These are phyloP conservation scores for Palythoa heliodiscus DNA, from an alignment of 92 coral and sea anemone species.

Conservation along the genomic window DNA sequence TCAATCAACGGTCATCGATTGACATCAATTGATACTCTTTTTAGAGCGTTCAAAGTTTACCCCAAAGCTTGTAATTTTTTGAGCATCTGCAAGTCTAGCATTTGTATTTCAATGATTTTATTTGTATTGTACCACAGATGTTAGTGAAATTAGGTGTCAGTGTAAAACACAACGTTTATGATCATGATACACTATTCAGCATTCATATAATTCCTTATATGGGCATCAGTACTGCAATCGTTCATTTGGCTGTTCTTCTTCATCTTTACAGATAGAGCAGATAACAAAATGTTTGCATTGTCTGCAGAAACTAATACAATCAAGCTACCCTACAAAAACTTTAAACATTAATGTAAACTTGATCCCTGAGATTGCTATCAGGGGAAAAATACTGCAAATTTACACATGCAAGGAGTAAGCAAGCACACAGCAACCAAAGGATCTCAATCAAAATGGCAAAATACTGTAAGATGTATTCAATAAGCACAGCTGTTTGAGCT, in stretches of 20 bases:
- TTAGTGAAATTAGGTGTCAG: not conserved
- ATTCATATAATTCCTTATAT: not conserved
- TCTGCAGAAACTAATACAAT: too few relatives aligned
- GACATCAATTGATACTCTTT: not conserved
- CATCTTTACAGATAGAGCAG: too few relatives aligned
- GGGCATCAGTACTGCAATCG: too few relatives aligned
- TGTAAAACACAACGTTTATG: not conserved
- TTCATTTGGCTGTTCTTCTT: too few relatives aligned
- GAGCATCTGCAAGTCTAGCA: conserved; percentile 9
- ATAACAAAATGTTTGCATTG: too few relatives aligned
- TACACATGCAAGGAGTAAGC: not conserved
- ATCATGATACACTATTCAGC: not conserved
- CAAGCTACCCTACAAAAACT: too few relatives aligned
- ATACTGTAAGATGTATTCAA: not conserved
- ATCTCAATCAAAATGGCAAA: too few relatives aligned
- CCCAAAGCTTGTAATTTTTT: not conserved
- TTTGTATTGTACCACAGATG: not conserved
- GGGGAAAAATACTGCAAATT: not conserved
- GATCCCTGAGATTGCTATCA: too few relatives aligned
- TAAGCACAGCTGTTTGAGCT: not conserved
- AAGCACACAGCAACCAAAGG: not conserved
- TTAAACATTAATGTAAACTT: too few relatives aligned
- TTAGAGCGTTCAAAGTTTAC: conserved; percentile 10
- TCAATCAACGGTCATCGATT: not conserved
- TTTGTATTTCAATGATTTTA: conserved; percentile 7